A percentile compares a stretch with the other conserved stretches of the same genome.
Evolutionary conservation across 2,797 vertebrate genomes (phyloP).

Genomic region (Simalia tracyae): DNA sequence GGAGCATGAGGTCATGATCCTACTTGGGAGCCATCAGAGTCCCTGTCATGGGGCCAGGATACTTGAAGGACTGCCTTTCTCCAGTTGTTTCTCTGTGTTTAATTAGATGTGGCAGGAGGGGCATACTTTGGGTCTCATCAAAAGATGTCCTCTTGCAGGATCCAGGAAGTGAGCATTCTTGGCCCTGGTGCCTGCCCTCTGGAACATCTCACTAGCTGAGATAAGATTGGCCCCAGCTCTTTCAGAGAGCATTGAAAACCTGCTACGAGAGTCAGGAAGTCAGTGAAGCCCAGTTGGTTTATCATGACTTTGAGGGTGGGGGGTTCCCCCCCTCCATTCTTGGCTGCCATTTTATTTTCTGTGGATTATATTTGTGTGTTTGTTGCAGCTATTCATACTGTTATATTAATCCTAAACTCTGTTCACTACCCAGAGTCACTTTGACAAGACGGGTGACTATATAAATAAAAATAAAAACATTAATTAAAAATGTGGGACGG

Average conservation of each 20-base stretch:
- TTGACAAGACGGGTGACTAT: background rate
- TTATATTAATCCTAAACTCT: background rate
- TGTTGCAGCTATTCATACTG: background rate
- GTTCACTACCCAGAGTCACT: background rate
- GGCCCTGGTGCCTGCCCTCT: background rate
- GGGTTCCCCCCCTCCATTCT: background rate
- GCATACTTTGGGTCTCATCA: background rate
- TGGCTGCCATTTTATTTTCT: background rate
- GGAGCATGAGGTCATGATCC: background rate
- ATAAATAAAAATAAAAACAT: background rate
- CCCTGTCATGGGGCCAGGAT: background rate
- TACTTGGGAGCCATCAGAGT: background rate
- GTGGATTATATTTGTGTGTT: background rate
- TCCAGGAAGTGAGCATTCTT: background rate
- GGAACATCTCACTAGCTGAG: background rate
- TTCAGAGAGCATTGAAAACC: background rate
- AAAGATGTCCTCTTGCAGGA: background rate
- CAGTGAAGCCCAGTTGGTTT: background rate
- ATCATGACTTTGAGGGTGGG: background rate
- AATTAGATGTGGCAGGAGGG: background rate
- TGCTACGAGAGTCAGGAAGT: background rate
- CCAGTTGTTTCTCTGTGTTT: background rate
- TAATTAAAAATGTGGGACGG: background rate
- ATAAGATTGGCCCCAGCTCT: background rate
- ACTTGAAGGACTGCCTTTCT: background rate